Base-by-base conservation (phyloP, 2,797 vertebrate species). In the Arrhamphus sclerolepis region DNA sequence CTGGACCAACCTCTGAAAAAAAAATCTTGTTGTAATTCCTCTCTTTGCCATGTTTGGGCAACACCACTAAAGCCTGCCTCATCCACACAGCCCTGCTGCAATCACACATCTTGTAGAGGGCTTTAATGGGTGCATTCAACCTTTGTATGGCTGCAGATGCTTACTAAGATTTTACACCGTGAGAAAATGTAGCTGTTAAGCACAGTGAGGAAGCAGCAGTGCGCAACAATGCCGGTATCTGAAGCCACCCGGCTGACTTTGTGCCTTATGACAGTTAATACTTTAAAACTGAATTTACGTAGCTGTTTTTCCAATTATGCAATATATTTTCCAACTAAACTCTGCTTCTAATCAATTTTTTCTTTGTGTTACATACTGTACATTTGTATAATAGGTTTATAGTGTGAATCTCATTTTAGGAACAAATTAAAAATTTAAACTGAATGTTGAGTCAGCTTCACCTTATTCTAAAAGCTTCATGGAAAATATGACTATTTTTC, bases 121-220 rank as follows among this genome's bases (percentile, higher is more conserved):
- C 41, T 74, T 70, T 81, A 55, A 61, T 22, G 46, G 50, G 68
- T 54, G 61, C 56, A 34, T 49, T 79, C 44, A 17, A 82, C 75
- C 76, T 80, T 73, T 76, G 62, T 65, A 17, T 54, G 60, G 56
- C 70, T 69, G 62, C 51, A 67, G 69, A 72, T 63, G 66, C 74
- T 77, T 55, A 43, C 64, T 55, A 63, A 62, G 54, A 75, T 86
- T 83, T 77, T 73, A 44, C 17, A 69, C 75, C 70, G 75, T 59
- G 24, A 49, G 70, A 80, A 66, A 59, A 22, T 16, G 47, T 54
- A 56, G 51, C 52, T 34, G 63, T 80, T 68, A 70, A 71, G 56
- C 61, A 52, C 54, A 53, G 49, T 40, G 46, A 67, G 44, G 39
- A 67, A 55, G 59, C 53, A 72, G 60, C 42, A 42, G 46, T 43